phyloP scores from a whole-genome alignment of 2,113 vertebrate genomes.

The Cyprinus carpio region DNA sequence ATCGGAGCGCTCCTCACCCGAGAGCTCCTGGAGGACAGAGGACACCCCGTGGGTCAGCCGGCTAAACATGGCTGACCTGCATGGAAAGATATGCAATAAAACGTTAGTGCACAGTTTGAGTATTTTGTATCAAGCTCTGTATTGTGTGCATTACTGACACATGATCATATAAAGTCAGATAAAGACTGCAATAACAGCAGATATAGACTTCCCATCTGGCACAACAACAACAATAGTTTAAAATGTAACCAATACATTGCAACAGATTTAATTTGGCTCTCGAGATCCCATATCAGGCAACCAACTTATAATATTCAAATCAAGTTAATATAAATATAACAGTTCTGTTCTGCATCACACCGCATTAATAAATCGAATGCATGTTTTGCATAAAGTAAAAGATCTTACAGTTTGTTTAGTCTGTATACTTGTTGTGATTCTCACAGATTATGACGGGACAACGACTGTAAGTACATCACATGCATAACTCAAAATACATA shows the following conservation, averaged over 20 bases:
- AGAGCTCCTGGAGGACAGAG: slow-evolving; percentile 88
- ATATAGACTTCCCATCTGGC: background rate
- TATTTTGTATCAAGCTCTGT: background rate
- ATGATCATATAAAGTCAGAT: background rate
- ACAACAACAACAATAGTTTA: background rate
- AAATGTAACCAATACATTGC: background rate
- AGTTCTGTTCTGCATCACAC: too few species aligned
- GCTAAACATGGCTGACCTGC: slow-evolving; percentile 86
- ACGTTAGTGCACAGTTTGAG: background rate
- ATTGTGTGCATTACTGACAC: background rate
- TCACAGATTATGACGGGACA: background rate
- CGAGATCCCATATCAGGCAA: background rate
- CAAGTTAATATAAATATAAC: too few species aligned
- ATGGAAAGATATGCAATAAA: slow-evolving; percentile 23
- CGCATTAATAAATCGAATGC: background rate
- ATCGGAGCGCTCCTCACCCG: slow-evolving; percentile 77
- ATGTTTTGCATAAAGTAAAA: background rate
- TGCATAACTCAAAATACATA: background rate
- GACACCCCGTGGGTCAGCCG: slow-evolving; percentile 80
- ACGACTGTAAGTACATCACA: background rate
- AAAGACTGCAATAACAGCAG: background rate
- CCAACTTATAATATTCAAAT: background rate
- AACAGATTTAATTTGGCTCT: background rate
- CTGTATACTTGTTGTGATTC: background rate
- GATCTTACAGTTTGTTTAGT: background rate